These are phyloP conservation scores for Valencia hispanica DNA, from an alignment of 2,797 vertebrate genomes.

Conservation along the genomic window DNA sequence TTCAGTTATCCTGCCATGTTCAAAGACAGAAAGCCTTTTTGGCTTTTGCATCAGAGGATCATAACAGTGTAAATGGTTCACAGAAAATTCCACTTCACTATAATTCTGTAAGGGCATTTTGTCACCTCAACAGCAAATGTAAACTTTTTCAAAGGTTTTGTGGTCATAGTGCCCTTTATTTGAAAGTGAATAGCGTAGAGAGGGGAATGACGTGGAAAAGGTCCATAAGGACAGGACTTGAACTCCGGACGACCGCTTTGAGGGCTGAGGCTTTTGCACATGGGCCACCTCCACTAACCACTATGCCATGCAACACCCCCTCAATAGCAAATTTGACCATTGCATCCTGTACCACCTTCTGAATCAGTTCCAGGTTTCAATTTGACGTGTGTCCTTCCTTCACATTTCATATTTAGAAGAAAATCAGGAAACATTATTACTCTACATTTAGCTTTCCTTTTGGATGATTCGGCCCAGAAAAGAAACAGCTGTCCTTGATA, in stretches of 20 bases:
- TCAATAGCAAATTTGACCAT: neutral
- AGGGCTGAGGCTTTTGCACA: too few species aligned
- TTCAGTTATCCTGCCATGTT: neutral
- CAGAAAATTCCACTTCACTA: neutral
- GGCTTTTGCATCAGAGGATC: neutral
- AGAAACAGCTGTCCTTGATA: conserved; percentile 2
- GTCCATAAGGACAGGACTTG: too few species aligned
- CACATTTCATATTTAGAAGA: neutral
- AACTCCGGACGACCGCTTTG: too few species aligned
- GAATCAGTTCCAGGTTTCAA: neutral
- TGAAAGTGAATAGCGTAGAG: too few species aligned
- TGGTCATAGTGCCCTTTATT: too few species aligned
- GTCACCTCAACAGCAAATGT: neutral
- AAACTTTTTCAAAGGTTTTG: too few species aligned
- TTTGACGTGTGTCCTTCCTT: neutral
- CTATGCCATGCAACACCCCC: too few species aligned
- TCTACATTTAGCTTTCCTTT: neutral
- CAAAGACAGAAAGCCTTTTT: neutral
- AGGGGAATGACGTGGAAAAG: too few species aligned
- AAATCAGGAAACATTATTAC: neutral
- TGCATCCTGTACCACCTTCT: neutral
- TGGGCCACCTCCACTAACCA: too few species aligned
- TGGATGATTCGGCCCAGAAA: neutral
- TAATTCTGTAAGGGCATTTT: neutral
- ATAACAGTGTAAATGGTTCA: neutral